Evolutionary conservation across 92 coral and sea anemone species (phyloP), one percentile per base, ranked within the genome.

Genomic region (Epizoanthus rinbou): DNA sequence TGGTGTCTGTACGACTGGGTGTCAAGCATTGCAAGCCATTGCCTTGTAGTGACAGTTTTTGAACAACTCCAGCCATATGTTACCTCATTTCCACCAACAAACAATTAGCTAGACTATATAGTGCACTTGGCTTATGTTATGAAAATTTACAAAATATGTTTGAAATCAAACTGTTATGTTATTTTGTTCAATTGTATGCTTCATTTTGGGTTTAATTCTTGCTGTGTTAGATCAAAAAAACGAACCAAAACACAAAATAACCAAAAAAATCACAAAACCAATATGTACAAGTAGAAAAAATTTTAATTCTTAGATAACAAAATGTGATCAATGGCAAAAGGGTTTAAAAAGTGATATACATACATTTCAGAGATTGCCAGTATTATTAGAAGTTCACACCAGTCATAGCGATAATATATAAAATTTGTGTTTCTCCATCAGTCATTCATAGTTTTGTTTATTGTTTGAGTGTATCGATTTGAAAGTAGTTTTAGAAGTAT

Each of bases 161-260:
- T 39, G 1, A 8, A 8, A 18, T 69, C 43, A 33, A 69, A 69
- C n/a, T 31, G n/a, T 41, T 33, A 19, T n/a, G 50, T 71, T 22
- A 2, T n/a, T n/a, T 43, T 53, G 18, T 71, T 43, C 50, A 17
- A 41, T 23, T 47, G 41, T 3, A 18, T 17, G 41, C 6, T 54
- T 76, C 19, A 69, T 3, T 13, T n/a, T 18, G n/a, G 1, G 0
- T 43, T 19, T 64, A 67, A 22, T 64, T 79, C 60, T 80, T 90
- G 93, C 93, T 90, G 87, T 82, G 90, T 64, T 81, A 90, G 93
- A 90, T 70, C 85, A 76, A 90, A 90, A 90, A 90, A 90, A 84
- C n/a, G 64, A 57, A 8, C 71, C 67, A 81, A 86, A 90, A 90
- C 64, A 60, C 69, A 62, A 60, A 84, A 78, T 62, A 56, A 8